Evolutionary conservation across 1,140 invertebrate species (phyloP), one percentile per base, ranked within the genome.

Genomic region (Neodiprion fabricii): DNA sequence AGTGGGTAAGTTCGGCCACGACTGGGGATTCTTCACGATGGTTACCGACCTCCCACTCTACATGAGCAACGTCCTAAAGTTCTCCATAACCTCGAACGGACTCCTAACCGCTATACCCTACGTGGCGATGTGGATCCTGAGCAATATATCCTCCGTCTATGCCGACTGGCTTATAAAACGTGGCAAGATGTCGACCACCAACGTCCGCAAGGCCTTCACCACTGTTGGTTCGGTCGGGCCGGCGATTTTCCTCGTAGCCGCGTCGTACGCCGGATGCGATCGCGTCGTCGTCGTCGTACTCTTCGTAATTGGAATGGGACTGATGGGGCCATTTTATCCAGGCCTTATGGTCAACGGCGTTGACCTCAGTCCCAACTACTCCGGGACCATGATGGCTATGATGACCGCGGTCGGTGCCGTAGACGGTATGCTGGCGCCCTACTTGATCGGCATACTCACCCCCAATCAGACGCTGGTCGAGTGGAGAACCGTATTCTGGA

Each of bases 1-100:
- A 1, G 88, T 90, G 74, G 92, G 95, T 50, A 95, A 89, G 78
- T 90, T 96, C 81, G 94, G 95, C 61, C 94, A 96, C 86, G 95
- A 97, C 86, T 98, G 96, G 95, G 95, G 94, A 48, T 95, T 96
- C 84, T 97, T 97, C 83, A 97, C 95, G 12, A 93, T 97, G 90
- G 28, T 40, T 40, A 40, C 28, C 28, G 28, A 40, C 28, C 28
- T 40, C 28, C 28, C 28, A 40, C 28, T 40, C 28, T 40, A 40
- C 28, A 40, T 40, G 28, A 40, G 28, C 5, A 40, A 40, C 28
- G 28, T 40, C 7, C 86, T 98, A 9, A 91, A 95, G 82, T 96
- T 95, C 85, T 92, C 95, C 78, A 94, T 97, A 66, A 91, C 90
- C 79, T 84, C 91, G 77, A 92, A 93, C 75, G 92, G 92, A 3